Conservation (phyloP, 2,888 invertebrate genomes). For the Agrotis clavis region DNA sequence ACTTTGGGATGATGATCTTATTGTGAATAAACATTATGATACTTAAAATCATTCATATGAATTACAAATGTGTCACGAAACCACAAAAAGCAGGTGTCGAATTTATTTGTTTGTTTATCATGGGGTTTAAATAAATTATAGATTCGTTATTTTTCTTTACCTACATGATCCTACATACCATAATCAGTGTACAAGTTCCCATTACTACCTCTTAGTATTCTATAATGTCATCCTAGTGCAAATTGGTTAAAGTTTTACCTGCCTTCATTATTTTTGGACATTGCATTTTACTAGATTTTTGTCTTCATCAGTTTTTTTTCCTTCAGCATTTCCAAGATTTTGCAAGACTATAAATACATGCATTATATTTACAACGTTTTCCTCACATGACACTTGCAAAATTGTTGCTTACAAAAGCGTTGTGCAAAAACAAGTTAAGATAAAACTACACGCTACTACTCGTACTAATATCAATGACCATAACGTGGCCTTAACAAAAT, state of each 20-base stretch:
- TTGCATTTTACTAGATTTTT: not conserved
- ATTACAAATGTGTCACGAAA: not conserved
- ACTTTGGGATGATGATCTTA: slow-evolving; percentile 25
- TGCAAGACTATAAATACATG: not conserved
- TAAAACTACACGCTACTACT: slow-evolving; percentile 3
- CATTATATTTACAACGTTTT: not conserved
- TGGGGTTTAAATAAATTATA: no score
- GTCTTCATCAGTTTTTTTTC: not conserved
- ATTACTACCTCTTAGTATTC: no score
- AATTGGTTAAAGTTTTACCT: not conserved
- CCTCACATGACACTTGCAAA: slow-evolving; percentile 1
- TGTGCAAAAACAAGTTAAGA: not conserved
- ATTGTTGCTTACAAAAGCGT: not conserved
- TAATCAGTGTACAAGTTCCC: not conserved
- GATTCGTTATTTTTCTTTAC: no score
- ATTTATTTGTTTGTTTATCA: no score
- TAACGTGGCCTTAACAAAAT: slow-evolving; percentile 54
- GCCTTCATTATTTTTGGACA: no score
- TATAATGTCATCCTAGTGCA: not conserved
- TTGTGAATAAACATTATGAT: slow-evolving; percentile 2
- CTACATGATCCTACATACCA: no score
- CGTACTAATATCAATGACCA: slow-evolving; percentile 30
- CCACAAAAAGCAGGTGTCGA: not conserved
- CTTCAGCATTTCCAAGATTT: not conserved
- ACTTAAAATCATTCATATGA: not conserved